These are phyloP conservation scores for Cyprinus carpio DNA, from an alignment of 2,113 vertebrate species.

Conservation along the genomic window DNA sequence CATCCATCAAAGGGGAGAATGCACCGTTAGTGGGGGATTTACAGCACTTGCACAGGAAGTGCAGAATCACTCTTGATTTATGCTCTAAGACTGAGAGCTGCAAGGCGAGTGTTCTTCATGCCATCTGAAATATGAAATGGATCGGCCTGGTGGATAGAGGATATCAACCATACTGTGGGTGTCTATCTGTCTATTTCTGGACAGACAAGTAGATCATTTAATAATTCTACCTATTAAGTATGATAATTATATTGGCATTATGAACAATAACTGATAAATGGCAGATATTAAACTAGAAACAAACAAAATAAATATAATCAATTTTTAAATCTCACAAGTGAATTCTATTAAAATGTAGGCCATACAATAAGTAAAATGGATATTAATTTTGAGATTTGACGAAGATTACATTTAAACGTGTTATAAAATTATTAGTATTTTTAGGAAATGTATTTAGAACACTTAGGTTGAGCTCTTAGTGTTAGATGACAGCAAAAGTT, in stretches of 20 bases:
- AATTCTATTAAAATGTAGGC: background rate
- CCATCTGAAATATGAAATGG: constrained; percentile 53
- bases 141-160: constrained; percentile 48
- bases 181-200: background rate
- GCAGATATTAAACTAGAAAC: background rate
- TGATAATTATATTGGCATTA: background rate
- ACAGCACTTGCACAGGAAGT: constrained; percentile 71
- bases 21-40: constrained; percentile 71
- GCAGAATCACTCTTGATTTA: constrained; percentile 78
- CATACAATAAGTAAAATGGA: background rate
- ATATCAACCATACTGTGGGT: constrained; percentile 44
- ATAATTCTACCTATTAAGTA: background rate
- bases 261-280: background rate
- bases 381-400: background rate
- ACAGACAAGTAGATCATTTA: background rate
- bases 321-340: background rate
- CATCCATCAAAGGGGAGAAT: constrained; percentile 73
- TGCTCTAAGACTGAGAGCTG: constrained; percentile 65
- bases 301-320: background rate
- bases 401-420: background rate
- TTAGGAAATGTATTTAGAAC: background rate
- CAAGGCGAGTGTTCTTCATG: constrained; percentile 63
- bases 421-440: background rate
- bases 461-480: background rate
- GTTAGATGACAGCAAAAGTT: background rate